Base-by-base conservation (phyloP, 2,113 vertebrate species). In the Callionymus lyra region DNA sequence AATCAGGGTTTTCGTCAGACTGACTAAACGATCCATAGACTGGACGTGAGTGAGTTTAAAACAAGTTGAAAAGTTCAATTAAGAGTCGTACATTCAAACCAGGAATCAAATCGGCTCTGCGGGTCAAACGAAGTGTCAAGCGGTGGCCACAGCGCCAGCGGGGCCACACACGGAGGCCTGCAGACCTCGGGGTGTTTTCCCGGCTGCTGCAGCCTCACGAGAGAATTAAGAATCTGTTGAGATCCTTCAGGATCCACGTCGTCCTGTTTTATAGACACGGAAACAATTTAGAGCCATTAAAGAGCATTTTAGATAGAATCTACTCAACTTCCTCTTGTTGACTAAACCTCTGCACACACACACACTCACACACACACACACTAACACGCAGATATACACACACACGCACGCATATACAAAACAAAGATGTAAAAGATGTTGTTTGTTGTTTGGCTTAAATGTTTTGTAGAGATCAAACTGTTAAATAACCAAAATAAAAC, bases 241-340 rank as follows among this genome's bases (percentile, higher is more conserved):
- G 76, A 81, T 77, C 74, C 73, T 86, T 87, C 83, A 86, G 87
- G 90, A 90, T 72, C 75, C 82, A 85, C 76, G 81, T 76, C 78
- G 79, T 85, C 83, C 85, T 80, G 76, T 77, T 84, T 86, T 82
- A 76, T 85, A 86, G 86, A 88, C 86, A 87, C 82, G 89, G 90
- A 90, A 90, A 88, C 84, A 90, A 91, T 90, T 89, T 87, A 82
- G 81, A 78, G 80, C 86, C 65, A 90, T 89, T 90, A 90, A 57
- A 65, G 75, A 63, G 74, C 60, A 86, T 88, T 92, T 85, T 85
- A 89, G 89, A 90, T 89, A 85, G 54, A 66, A 88, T 88, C 84
- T 80, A 68, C 63, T 76, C 76, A 77, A 81, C 69, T 43, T 81
- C 39, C 73, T 42, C 12, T 81, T 77, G 65, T 81, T 68, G 85